Conservation (phyloP, 2,888 invertebrate species). For the Lycia hirtaria region DNA sequence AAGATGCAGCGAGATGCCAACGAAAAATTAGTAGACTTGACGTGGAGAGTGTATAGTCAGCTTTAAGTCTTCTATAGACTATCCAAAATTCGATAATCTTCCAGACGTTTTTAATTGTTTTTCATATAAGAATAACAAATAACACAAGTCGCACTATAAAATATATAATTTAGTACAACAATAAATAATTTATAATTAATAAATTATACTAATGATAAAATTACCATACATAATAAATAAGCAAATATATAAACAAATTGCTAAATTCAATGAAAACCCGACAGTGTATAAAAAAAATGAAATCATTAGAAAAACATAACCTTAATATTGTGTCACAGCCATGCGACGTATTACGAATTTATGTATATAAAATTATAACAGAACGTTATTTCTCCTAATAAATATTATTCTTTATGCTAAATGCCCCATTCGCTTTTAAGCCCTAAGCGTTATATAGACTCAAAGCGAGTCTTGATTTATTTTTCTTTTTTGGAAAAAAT, state of each 20-base stretch:
- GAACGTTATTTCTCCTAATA: neutral
- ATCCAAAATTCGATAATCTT: too few species aligned
- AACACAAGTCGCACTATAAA: too few species aligned
- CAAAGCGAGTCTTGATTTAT: neutral
- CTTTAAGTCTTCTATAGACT: too few species aligned
- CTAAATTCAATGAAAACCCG: too few species aligned
- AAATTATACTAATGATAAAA: neutral
- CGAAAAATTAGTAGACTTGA: too few species aligned
- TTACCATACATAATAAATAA: too few species aligned
- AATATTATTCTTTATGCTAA: neutral
- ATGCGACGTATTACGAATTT: neutral
- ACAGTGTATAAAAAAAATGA: neutral
- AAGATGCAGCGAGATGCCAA: too few species aligned
- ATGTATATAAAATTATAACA: constrained; percentile 5
- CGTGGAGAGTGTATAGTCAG: too few species aligned
- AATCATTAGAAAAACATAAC: neutral
- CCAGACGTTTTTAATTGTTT: too few species aligned
- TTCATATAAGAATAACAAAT: too few species aligned
- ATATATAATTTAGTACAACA: too few species aligned
- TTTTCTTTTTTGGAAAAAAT: neutral
- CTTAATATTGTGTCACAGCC: constrained; percentile 9
- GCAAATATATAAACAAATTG: neutral
- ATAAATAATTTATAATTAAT: too few species aligned
- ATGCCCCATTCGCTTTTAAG: neutral
- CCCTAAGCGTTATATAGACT: constrained; percentile 1